These are phyloP conservation scores for Dolichoris vasculosae DNA, from an alignment of 1,140 invertebrate species.

Conservation along the genomic window DNA sequence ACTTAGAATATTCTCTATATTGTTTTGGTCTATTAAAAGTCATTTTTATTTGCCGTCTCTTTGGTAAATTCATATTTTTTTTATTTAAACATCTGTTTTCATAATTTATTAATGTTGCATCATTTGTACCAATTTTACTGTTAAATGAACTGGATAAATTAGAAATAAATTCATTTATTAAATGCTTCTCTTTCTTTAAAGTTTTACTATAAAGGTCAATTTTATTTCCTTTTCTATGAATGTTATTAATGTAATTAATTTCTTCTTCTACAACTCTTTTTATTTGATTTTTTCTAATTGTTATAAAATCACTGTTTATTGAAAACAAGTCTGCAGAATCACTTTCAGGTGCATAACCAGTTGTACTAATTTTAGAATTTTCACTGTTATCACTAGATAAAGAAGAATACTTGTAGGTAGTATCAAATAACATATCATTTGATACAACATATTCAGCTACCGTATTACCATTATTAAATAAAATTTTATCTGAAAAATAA, in stretches of 20 bases:
- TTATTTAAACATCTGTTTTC: constrained; percentile 24
- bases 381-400: neutral
- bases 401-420: constrained; percentile 16
- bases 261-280: neutral
- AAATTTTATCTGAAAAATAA: constrained; percentile 76
- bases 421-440: constrained; percentile 32
- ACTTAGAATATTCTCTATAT: constrained; percentile 1
- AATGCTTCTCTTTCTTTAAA: constrained; percentile 55
- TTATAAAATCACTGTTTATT: constrained; percentile 33
- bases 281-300: constrained; percentile 31
- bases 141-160: constrained; percentile 59
- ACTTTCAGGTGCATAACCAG: constrained; percentile 16
- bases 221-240: neutral
- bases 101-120: constrained; percentile 27
- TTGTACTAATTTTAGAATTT: constrained; percentile 7
- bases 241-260: neutral
- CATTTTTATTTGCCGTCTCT: constrained; percentile 37
- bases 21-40: constrained; percentile 43
- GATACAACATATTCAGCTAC: constrained; percentile 77
- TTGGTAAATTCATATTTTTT: constrained; percentile 19
- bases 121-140: constrained; percentile 46
- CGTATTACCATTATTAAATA: constrained; percentile 77
- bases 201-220: constrained; percentile 53
- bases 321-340: neutral
- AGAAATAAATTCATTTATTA: constrained; percentile 62